Conservation (phyloP, 2,888 invertebrate genomes). For the Ceriagrion tenellum region DNA sequence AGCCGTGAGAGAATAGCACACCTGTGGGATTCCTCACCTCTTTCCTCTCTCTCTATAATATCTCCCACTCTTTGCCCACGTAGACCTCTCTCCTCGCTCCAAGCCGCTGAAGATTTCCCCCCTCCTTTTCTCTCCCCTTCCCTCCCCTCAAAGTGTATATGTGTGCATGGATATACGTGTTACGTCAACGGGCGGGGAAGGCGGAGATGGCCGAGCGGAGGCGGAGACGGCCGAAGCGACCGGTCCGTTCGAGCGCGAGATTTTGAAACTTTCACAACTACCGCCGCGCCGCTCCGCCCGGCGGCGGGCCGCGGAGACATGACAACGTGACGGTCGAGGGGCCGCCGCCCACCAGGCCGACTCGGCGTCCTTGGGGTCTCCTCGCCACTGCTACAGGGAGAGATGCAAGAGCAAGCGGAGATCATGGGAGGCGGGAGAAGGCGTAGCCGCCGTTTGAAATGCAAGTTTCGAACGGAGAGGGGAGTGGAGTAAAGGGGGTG, state of each 20-base stretch:
- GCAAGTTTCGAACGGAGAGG: background rate
- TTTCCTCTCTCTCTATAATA: background rate
- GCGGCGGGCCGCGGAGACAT: background rate
- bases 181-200: conserved; percentile 28
- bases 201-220: conserved; percentile 22
- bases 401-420: background rate
- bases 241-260: conserved; percentile 24
- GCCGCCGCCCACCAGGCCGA: background rate
- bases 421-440: background rate
- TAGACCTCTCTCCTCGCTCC: background rate
- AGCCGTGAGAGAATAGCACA: conserved; percentile 38
- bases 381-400: background rate
- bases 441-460: background rate
- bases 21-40: conserved; percentile 65
- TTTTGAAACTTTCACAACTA: conserved; percentile 45
- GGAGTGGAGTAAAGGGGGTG: background rate
- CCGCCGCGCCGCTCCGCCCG: background rate
- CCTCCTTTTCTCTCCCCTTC: background rate
- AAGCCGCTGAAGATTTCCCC: background rate
- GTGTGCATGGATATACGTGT: conserved; percentile 2
- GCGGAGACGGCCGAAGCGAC: conserved; percentile 8
- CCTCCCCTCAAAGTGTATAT: too few species aligned
- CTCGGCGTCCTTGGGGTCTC: conserved; percentile 15
- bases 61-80: conserved; percentile 32
- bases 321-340: background rate